Base-by-base conservation (phyloP, 2,888 invertebrate species). In the Nomada hirtipes region DNA sequence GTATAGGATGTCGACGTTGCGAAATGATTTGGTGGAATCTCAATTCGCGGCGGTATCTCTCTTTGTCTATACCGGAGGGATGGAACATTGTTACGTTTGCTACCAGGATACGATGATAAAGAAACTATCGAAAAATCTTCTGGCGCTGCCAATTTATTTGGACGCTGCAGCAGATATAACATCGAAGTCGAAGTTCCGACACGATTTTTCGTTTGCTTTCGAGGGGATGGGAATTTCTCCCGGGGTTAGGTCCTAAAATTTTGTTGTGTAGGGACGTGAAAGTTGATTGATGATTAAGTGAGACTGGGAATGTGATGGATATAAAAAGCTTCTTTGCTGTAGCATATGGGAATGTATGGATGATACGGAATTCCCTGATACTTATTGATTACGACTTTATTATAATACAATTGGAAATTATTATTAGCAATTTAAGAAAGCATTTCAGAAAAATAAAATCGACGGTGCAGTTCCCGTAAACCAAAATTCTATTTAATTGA, bases 11-110 rank as follows among this genome's bases (percentile, higher is more conserved):
- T 47, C 52, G 18, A n/a, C 20, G 23, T 20, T 60, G 70, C 53
- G 52, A 69, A 81, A 82, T 79, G 53, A 81, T 79, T 74, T 60
- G 18, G 44, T 53, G 65, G 67, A 68, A 75, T 75, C 81, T 81
- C 75, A 63, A 76, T 80, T 81, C 71, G 67, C 47, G 0, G 64
- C 4, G 26, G 26, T 4, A 50, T 50, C 4, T 36, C 20, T 26
- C n/a, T 15, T 3, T 59, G 50, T 60, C 9, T 68, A 1, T 15
- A 2, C 10, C 18, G n/a, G 10, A 4, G 36, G 2, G 20, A 57
- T 20, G 10, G 26, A 20, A 26, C 55, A 50, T 61, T 36, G 55
- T n/a, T 50, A 18, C n/a, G 36, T 18, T 15, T 13, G 3, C 42
- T 26, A n/a, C 47, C 15, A 47, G 15, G 47, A 15, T 47, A 47